A percentile compares a stretch with the other conserved stretches of the same genome.
Evolutionary conservation across 2,888 invertebrate genomes (phyloP).

Genomic region (Hyles lineata): DNA sequence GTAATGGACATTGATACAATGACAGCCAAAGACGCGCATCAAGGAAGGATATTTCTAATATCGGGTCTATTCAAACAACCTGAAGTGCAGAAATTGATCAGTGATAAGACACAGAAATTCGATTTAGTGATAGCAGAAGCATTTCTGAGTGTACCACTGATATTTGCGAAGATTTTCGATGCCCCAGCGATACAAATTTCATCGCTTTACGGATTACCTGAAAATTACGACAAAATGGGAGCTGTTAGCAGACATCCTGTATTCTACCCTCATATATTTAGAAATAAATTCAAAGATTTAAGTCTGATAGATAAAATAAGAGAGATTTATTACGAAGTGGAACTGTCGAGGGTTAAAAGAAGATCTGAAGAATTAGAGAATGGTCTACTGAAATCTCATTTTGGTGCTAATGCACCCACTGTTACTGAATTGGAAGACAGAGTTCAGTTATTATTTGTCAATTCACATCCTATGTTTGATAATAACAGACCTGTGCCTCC

Average conservation of each 20-base stretch:
- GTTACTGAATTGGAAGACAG: slow-evolving; percentile 47
- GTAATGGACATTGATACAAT: slow-evolving; percentile 34
- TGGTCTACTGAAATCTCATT: slow-evolving; percentile 42
- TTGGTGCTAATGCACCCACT: slow-evolving; percentile 45
- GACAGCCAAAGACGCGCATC: slow-evolving; percentile 10
- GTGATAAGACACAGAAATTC: slow-evolving; percentile 49
- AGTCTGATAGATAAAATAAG: slow-evolving; percentile 40
- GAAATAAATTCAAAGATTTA: slow-evolving; percentile 40
- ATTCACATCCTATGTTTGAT: slow-evolving; percentile 63
- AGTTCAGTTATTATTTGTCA: slow-evolving; percentile 61
- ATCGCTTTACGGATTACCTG: slow-evolving; percentile 41
- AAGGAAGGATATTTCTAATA: slow-evolving; percentile 29
- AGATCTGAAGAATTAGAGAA: slow-evolving; percentile 39
- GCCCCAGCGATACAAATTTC: slow-evolving; percentile 49
- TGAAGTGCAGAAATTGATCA: slow-evolving; percentile 41
- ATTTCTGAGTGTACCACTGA: slow-evolving; percentile 39
- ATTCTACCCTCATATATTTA: slow-evolving; percentile 40
- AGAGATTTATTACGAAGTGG: slow-evolving; percentile 42
- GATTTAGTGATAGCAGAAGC: slow-evolving; percentile 52
- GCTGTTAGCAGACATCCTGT: slow-evolving; percentile 45
- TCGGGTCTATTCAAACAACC: slow-evolving; percentile 33
- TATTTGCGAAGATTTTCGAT: slow-evolving; percentile 47
- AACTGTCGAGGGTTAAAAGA: slow-evolving; percentile 33
- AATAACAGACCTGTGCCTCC: slow-evolving; percentile 65
- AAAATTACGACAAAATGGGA: slow-evolving; percentile 45